A percentile compares a stretch with the other conserved stretches of the same genome.
These are phyloP conservation scores for Cepaea hortensis DNA, from an alignment of 2,888 invertebrate species.

Conservation along the genomic window DNA sequence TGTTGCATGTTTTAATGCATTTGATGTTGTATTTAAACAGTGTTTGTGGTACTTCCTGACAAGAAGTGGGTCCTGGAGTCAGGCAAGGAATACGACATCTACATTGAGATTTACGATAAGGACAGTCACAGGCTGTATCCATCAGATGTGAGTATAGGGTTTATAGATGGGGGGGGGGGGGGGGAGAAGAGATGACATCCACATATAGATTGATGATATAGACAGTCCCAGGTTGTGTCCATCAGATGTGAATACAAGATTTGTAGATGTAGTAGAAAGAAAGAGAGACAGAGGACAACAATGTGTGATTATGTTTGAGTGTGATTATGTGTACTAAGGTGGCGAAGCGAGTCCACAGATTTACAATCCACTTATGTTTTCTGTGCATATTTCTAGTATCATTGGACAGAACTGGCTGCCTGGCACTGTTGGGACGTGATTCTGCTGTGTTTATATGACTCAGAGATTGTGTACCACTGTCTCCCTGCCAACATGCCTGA, in stretches of 20 bases:
- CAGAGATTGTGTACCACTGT: background rate
- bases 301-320: too few relatives aligned
- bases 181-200: conserved; percentile 78
- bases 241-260: conserved; percentile 67
- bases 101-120: conserved; percentile 82
- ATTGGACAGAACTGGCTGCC: too few relatives aligned
- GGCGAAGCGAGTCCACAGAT: too few relatives aligned
- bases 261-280: background rate
- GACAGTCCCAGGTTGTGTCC: conserved; percentile 77
- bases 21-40: conserved; percentile 47
- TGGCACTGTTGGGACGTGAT: too few relatives aligned
- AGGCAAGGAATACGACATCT: conserved; percentile 83
- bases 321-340: too few relatives aligned
- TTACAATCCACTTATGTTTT: too few relatives aligned
- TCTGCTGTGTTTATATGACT: too few relatives aligned
- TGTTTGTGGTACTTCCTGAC: conserved; percentile 82
- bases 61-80: conserved; percentile 86
- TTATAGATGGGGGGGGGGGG: background rate
- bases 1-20: background rate
- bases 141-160: conserved; percentile 67
- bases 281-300: background rate
- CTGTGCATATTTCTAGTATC: too few relatives aligned
- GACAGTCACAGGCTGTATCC: conserved; percentile 77
- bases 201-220: conserved; percentile 82
- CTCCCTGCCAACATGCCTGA: too few relatives aligned